Conservation (phyloP, 2,113 vertebrate genomes). For the Nycticorax nycticorax region DNA sequence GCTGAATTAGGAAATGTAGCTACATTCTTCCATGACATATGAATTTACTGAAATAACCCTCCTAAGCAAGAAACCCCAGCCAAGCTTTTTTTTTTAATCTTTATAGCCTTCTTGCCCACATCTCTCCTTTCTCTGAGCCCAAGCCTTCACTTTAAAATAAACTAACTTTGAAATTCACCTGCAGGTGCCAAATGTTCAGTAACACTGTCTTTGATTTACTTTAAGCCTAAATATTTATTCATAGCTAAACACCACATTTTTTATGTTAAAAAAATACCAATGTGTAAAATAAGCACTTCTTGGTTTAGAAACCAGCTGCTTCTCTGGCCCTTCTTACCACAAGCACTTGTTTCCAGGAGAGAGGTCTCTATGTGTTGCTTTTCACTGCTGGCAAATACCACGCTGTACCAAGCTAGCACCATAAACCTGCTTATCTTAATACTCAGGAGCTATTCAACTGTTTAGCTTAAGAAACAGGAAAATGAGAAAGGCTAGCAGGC, state of each 20-base stretch:
- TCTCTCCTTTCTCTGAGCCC: not conserved
- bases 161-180: not conserved
- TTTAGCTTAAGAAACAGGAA: not conserved
- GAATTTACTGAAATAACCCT: not conserved
- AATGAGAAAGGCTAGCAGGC: not conserved
- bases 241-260: not conserved
- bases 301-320: not conserved
- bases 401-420: not conserved
- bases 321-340: not conserved
- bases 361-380: not conserved
- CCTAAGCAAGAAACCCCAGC: not conserved
- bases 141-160: not conserved
- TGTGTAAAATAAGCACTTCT: not conserved
- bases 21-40: not conserved
- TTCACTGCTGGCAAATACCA: not conserved
- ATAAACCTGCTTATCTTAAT: not conserved
- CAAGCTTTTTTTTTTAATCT: not conserved
- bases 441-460: fast-evolving
- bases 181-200: not conserved
- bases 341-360: not conserved
- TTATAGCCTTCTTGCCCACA: not conserved
- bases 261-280: not conserved
- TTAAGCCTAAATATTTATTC: not conserved
- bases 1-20: not conserved
- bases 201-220: not conserved